A percentile compares a stretch with the other conserved stretches of the same genome.
Conservation (phyloP, 2,113 vertebrate species). For the Blennius ocellaris region DNA sequence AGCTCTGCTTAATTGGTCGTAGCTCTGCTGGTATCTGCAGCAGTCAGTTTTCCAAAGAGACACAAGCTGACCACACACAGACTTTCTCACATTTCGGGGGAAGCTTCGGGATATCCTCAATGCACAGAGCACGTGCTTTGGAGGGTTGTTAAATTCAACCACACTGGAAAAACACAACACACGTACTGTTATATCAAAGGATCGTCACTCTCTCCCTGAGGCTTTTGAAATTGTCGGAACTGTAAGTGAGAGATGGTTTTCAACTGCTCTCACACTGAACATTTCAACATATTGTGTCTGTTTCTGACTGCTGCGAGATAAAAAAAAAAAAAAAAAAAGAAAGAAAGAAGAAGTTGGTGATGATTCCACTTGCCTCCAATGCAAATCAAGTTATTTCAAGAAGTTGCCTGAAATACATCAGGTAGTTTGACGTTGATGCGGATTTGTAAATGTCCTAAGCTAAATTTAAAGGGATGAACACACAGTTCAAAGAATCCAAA, state of each 20-base stretch:
- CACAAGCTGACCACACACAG: conserved; percentile 38
- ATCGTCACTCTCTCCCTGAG: background rate
- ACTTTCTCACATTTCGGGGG: conserved; percentile 30
- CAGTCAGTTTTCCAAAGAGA: conserved; percentile 51
- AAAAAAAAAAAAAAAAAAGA: background rate
- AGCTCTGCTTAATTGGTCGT: conserved; percentile 70
- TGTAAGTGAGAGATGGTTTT: conserved; percentile 2
- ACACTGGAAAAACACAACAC: background rate
- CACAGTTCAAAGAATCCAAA: background rate
- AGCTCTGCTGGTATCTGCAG: conserved; percentile 44
- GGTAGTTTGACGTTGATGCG: background rate
- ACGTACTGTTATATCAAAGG: conserved; percentile 8
- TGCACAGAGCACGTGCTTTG: background rate
- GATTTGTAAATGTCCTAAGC: background rate
- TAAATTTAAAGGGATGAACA: background rate
- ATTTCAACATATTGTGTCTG: conserved; percentile 7
- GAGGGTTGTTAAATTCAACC: background rate
- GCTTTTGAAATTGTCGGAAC: background rate
- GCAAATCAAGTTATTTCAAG: conserved; percentile 4
- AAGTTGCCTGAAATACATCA: background rate
- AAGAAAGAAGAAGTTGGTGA: too few species aligned
- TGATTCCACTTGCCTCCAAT: background rate
- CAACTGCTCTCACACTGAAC: background rate
- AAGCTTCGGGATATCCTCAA: conserved; percentile 20
- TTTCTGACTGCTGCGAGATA: background rate